A percentile compares a stretch with the other conserved stretches of the same genome.
These are phyloP conservation scores for Pithys albifrons DNA, from an alignment of 2,113 vertebrate species.

Conservation along the genomic window DNA sequence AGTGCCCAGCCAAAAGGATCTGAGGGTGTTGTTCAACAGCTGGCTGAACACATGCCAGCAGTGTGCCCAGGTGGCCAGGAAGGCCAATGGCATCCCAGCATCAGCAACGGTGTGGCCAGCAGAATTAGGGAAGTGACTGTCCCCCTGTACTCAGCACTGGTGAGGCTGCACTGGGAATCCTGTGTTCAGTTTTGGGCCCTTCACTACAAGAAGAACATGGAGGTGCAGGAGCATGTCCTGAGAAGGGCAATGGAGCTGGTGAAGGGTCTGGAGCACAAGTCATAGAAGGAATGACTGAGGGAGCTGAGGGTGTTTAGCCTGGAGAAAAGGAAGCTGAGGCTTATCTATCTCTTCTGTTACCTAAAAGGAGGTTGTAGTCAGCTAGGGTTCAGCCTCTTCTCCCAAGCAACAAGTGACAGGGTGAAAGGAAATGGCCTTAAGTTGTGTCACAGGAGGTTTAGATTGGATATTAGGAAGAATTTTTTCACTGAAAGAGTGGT, in stretches of 20 bases:
- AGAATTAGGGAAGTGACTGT: background rate
- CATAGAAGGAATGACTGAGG: background rate
- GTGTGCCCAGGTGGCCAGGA: background rate
- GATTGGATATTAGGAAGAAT: background rate
- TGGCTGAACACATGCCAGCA: background rate
- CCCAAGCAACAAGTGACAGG: background rate
- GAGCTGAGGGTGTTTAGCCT: background rate
- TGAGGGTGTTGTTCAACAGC: background rate
- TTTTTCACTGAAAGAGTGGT: background rate
- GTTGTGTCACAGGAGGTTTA: background rate
- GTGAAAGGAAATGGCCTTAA: background rate
- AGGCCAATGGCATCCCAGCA: background rate
- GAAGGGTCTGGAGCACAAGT: background rate
- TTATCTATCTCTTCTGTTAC: background rate
- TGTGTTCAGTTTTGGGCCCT: background rate
- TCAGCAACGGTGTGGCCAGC: background rate
- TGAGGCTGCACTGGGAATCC: background rate
- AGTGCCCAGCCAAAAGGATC: background rate
- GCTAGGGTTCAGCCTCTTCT: background rate
- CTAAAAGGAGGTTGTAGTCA: background rate
- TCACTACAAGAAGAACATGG: background rate
- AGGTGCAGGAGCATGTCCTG: background rate
- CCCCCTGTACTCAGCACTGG: background rate
- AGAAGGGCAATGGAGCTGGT: background rate
- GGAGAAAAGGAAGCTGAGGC: background rate